Percentiles rank a stretch among this genome's conserved stretches.
Conservation (phyloP, 2,888 invertebrate genomes). For the Eilema caniola region DNA sequence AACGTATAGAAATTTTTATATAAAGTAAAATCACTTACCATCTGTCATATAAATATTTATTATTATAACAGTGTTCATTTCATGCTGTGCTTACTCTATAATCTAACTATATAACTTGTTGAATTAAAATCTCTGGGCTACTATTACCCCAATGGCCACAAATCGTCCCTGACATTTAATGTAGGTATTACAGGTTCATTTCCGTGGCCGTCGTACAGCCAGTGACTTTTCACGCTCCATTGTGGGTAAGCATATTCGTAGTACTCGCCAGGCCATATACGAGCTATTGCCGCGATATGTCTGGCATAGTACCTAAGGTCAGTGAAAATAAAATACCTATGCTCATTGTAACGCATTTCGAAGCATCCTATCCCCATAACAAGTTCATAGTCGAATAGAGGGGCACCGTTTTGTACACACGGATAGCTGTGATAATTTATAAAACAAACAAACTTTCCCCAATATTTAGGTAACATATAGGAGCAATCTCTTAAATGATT, state of each 20-base stretch:
- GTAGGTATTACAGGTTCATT: constrained; percentile 36
- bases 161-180: constrained; percentile 23
- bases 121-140: background rate
- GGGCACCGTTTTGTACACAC: constrained; percentile 66
- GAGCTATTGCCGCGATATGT: constrained; percentile 45
- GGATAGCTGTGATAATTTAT: constrained; percentile 47
- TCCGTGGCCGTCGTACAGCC: background rate
- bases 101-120: too few relatives aligned
- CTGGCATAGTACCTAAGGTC: constrained; percentile 66
- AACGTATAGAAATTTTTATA: too few relatives aligned
- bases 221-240: constrained; percentile 45
- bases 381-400: constrained; percentile 35
- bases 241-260: constrained; percentile 74
- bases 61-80: too few relatives aligned
- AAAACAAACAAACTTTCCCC: constrained; percentile 73
- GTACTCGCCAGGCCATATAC: constrained; percentile 56
- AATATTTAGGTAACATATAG: constrained; percentile 66
- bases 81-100: too few relatives aligned
- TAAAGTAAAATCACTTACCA: too few relatives aligned
- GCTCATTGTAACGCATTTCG: constrained; percentile 71
- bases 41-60: too few relatives aligned
- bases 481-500: constrained; percentile 59
- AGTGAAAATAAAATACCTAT: constrained; percentile 66
- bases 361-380: constrained; percentile 66
- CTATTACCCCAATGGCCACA: constrained; percentile 47